Base-by-base conservation (phyloP, 2,888 invertebrate species). In the Lycaena phlaeas region DNA sequence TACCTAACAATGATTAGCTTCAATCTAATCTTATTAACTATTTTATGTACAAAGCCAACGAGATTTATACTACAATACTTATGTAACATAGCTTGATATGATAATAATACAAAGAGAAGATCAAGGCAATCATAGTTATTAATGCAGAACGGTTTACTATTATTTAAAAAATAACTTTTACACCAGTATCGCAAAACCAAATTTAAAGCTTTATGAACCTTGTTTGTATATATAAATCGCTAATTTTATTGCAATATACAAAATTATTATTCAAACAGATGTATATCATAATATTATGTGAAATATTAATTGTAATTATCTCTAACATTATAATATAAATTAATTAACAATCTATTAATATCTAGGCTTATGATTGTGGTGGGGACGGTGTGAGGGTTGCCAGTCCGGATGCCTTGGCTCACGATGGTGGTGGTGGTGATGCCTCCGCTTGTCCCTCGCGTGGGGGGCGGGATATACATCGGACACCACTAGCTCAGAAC, bases 341-440 rank as follows among this genome's bases (percentile, higher is more conserved):
- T n/a, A n/a, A 38, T 38, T 22, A 36, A n/a, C n/a, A 36, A 36
- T 17, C 12, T 17, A 36, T 57, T 61, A 76, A 59, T 87, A 87
- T 61, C 82, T 77, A 59, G 86, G 86, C 54, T 86, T 86, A 53
- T 86, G 85, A 39, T 79, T 79, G 48, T 86, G 85, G 54, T 73
- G 77, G 74, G 86, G 68, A 69, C 78, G 75, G 54, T 87, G 68
- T n/a, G 65, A 86, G 44, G 87, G 86, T 51, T 86, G 85, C 73
- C 86, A 87, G 51, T 88, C 88, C n/a, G 85, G 76, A 41, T 85
- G 78, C 41, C 87, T 76, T 41, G 87, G 84, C 51, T 89, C 88
- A 53, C 91, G 89, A 62, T 92, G 92, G 54, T 92, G 92, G 56
- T 92, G 92, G 51, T 92, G 91, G 50, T 91, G 91, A 41, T 89